Base-by-base conservation (phyloP, 1,140 invertebrate species). In the Octopus sinensis region DNA sequence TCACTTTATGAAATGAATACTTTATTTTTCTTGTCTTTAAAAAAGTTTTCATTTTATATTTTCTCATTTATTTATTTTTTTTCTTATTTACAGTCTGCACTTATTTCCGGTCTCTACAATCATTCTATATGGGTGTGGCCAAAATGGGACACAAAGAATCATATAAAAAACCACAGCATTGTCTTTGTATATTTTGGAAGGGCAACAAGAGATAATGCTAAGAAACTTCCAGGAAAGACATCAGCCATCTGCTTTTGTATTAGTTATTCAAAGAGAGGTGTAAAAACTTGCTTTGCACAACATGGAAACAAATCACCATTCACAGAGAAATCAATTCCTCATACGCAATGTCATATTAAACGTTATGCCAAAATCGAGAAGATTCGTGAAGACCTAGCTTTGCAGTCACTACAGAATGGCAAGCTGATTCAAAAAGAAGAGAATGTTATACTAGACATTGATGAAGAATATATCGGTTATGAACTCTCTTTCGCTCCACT, bases 381-480 rank as follows among this genome's bases (percentile, higher is more conserved):
- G 76, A 79, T 85, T 12, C 78, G 84, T 56, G 82, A 84, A 71
- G 78, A 76, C 77, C 76, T 80, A 51, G 83, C 80, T n/a, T 30
- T 82, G 12, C 51, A 80, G 56, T 79, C 52, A 73, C 77, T 86
- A 4, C 54, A 79, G 52, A 79, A 82, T 10, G 13, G 53, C n/a
- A 75, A 80, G 23, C 83, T 77, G 83, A 77, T 82, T 9, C 75
- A 53, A 7, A n/a, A 53, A 73, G 62, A 10, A 51, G 84, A 85
- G 10, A 83, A 82, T 53, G 71, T 88, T 12, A 81, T 89, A 43
- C 79, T 88, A 4, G 87, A 89, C 79, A 88, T 89, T 76, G 88
- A 89, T 80, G 88, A 89, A 80, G 88, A 89, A 82, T 88, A 81
- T 80, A 88, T 86, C 56, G 87, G 87, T 3, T 88, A 86, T 73